Base-by-base conservation (phyloP, 2,888 invertebrate genomes). In the Caenorhabditis angaria region DNA sequence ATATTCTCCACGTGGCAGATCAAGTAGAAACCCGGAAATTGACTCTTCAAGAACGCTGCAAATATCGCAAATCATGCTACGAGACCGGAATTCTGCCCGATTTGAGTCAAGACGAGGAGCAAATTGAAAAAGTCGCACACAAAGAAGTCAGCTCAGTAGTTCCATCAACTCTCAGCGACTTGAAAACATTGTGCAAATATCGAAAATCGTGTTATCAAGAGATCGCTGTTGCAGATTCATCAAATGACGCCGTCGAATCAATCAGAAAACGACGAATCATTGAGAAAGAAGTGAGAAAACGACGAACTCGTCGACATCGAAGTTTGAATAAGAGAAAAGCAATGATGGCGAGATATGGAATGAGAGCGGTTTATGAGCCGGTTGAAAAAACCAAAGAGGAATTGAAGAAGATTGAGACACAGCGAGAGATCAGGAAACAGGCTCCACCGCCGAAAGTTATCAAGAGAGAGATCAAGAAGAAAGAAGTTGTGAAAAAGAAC, bases 31-130 rank as follows among this genome's bases (percentile, higher is more conserved):
- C 77, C 0, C 48, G 77, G 8, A 77, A 77, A 55, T 25, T 75
- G 59, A 72, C 72, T 5, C 41, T 79, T n/a, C 76, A 79, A 61
- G 73, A 82, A 47, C 61, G 68, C 35, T 85, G 85, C 78, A 83
- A 85, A 58, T 85, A 84, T 60, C 60, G 85, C 3, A 81, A 82
- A 61, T 76, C 76, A 6, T 85, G 85, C 64, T 85, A 85, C 63
- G 77, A 79, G 27, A 83, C 77, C 24, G 85, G 85, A 55, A 53
- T 79, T 25, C 55, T 82, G 28, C 84, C 85, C 1, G 77, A 80
- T 25, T 35, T 83, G 20, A 55, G 67, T 54, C 32, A 48, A 0
- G 65, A 67, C 8, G 70, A 72, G 8, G 65, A 65, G 18, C 63
- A 61, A 27, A 56, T 76, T 24, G 64, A 70, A 14, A 68, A 65